Percentiles rank a stretch among this genome's conserved stretches.
Conservation (phyloP, 2,888 invertebrate species). For the Mythimna ferrago region DNA sequence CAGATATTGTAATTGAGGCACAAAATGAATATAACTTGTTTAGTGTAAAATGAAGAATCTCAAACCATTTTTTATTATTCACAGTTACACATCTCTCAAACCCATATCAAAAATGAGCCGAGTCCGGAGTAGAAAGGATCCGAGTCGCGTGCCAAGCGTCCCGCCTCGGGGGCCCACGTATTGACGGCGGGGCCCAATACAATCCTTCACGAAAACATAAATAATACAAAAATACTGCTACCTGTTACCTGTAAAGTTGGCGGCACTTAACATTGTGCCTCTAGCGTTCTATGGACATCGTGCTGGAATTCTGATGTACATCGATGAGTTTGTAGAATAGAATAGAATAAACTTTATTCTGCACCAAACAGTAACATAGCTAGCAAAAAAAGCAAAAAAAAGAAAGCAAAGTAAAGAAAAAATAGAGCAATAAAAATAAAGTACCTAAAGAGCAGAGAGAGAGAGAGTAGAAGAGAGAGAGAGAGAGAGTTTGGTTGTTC, state of each 20-base stretch:
- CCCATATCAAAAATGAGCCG: conserved; percentile 51
- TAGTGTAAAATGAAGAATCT: background rate
- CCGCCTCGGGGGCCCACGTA: conserved; percentile 56
- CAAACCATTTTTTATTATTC: conserved; percentile 17
- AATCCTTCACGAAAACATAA: conserved; percentile 61
- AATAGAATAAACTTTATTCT: too few species aligned
- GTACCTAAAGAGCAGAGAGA: too few species aligned
- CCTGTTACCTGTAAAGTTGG: conserved; percentile 61
- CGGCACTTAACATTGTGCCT: conserved; percentile 60
- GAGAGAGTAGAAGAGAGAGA: too few species aligned
- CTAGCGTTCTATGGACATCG: conserved; percentile 48
- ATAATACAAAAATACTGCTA: conserved; percentile 65
- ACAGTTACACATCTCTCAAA: conserved; percentile 53
- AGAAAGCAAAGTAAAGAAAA: too few species aligned
- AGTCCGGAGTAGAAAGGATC: conserved; percentile 17
- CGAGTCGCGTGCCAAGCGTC: conserved; percentile 64
- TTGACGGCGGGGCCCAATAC: conserved; percentile 58
- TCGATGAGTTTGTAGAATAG: conserved; percentile 5
- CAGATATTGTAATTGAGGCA: too few species aligned
- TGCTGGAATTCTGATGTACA: conserved; percentile 37
- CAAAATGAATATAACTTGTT: too few species aligned
- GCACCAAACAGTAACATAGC: too few species aligned
- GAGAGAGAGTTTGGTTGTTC: background rate
- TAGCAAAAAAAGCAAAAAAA: too few species aligned
- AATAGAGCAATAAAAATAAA: too few species aligned